Base-by-base conservation (phyloP, 2,797 vertebrate genomes). In the Chaunax sp. region DNA sequence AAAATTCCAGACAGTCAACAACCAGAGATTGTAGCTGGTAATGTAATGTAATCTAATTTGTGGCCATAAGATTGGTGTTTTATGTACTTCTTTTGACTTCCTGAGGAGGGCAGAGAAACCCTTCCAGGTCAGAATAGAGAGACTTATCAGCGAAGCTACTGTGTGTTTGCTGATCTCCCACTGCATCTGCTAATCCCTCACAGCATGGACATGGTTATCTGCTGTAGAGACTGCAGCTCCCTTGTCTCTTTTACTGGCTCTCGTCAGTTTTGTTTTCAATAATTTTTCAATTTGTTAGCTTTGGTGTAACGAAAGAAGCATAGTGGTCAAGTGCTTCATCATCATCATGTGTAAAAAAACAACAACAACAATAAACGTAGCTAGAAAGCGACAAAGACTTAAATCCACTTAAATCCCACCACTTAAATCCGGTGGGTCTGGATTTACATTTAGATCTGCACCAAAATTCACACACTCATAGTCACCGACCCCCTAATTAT, bases 51-150 rank as follows among this genome's bases (percentile, higher is more conserved):
- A 59, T 3, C 15, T 25, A 8, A 14, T 19, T 30, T 22, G 4
- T 19, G 9, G 44, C 1, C 25, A 1, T 44, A 1, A 3, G 13
- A 12, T 53, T 33, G 66, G 37, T 50, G 13, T 41, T 12, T 4
- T 2, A 30, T 81, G 72, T 37, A 63, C 3, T 73, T 64, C 11
- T 12, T 20, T 6, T 28, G 8, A 0, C 6, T 33, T 75, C 85
- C 86, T 72, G 64, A 37, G 12, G 85, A 79, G 75, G 83, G 83
- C 82, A 82, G 78, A 69, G 85, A 49, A 72, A 22, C 51, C 62
- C 57, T 22, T 40, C 9, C 37, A 23, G 12, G 40, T 7, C 10
- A 15, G 14, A 38, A 54, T 0, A 1, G 15, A 37, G 37, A 15
- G 44, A n/a, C 15, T 64, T 18, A 33, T 3, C 19, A 69, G 43